Percentiles rank a stretch among this genome's conserved stretches.
Conservation (phyloP, 2,888 invertebrate species). For the Plebejus anna region DNA sequence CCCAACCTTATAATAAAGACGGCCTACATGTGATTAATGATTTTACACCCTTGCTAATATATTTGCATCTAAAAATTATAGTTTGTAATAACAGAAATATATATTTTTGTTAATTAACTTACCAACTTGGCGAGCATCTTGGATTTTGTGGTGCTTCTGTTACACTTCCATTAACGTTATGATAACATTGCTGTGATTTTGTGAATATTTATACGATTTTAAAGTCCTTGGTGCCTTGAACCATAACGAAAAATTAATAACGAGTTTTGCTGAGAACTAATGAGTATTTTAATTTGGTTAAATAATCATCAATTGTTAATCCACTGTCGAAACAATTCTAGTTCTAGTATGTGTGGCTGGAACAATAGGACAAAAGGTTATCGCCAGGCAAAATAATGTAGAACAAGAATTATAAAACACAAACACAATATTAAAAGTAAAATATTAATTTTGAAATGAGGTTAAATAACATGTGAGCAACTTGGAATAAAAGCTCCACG, state of each 20-base stretch:
- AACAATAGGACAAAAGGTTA: neutral
- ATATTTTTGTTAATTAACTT: constrained; percentile 43
- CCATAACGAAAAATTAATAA: constrained; percentile 64
- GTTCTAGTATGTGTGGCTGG: too few species aligned
- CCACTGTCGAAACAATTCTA: neutral
- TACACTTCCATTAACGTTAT: constrained; percentile 43
- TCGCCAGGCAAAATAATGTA: neutral
- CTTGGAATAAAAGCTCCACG: too few species aligned
- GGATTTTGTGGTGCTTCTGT: constrained; percentile 36
- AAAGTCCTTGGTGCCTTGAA: constrained; percentile 64
- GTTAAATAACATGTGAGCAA: too few species aligned
- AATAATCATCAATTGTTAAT: constrained; percentile 1
- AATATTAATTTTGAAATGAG: too few species aligned
- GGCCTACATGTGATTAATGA: too few species aligned
- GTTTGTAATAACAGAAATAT: neutral
- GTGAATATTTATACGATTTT: constrained; percentile 61
- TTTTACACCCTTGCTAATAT: neutral
- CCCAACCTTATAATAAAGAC: too few species aligned
- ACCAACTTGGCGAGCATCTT: constrained; percentile 69
- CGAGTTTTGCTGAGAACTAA: constrained; percentile 63
- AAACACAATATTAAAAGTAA: too few species aligned
- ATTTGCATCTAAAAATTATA: neutral
- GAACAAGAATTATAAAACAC: too few species aligned
- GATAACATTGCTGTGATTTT: constrained; percentile 48
- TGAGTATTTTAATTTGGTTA: constrained; percentile 34